Percentiles rank a stretch among this genome's conserved stretches.
phyloP scores from a whole-genome alignment of 2,113 vertebrate species.

The Catharus bicknelli region DNA sequence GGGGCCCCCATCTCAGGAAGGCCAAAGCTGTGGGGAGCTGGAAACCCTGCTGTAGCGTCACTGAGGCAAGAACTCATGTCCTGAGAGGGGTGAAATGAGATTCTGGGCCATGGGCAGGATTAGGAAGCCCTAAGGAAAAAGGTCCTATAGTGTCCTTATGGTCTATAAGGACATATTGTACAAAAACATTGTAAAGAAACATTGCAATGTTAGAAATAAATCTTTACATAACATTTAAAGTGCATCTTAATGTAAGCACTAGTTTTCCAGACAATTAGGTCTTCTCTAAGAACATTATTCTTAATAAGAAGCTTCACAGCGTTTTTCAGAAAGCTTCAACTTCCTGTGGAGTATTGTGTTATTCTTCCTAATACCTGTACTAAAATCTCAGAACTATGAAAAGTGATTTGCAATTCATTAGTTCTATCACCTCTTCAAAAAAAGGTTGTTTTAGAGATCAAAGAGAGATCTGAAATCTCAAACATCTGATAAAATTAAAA shows the following conservation, averaged over 20 bases:
- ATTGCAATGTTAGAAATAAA: background rate
- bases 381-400: constrained; percentile 32
- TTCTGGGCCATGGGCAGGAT: fast-evolving
- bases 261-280: background rate
- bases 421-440: constrained; percentile 33
- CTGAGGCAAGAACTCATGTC: background rate
- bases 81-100: background rate
- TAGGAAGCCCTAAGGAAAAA: fast-evolving
- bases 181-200: background rate
- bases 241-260: background rate
- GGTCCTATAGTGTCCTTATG: background rate
- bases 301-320: background rate
- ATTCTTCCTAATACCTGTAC: constrained; percentile 13
- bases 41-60: background rate
- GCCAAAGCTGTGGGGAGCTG: background rate
- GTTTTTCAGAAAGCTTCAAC: background rate
- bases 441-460: constrained; percentile 44
- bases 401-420: constrained; percentile 59
- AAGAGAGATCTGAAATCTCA: constrained; percentile 41
- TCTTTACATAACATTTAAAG: background rate
- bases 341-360: constrained; percentile 6
- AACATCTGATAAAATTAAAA: constrained; percentile 51
- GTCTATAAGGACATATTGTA: fast-evolving
- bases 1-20: fast-evolving
- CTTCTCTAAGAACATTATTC: background rate